Conservation (phyloP, 2,113 vertebrate genomes). For the Arenaria interpres region DNA sequence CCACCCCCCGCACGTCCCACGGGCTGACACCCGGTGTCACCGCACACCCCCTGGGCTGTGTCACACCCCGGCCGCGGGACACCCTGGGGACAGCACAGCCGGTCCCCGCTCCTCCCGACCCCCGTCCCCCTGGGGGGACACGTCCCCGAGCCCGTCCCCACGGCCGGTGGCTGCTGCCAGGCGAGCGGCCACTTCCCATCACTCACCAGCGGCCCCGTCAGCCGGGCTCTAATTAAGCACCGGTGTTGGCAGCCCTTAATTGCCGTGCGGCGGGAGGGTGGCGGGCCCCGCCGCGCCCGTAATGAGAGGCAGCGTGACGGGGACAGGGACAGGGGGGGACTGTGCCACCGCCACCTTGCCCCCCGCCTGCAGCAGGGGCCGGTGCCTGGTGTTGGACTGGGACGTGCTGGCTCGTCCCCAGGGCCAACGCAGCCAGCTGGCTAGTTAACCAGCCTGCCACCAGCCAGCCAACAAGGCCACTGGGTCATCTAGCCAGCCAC, state of each 20-base stretch:
- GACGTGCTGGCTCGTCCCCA: fast-evolving
- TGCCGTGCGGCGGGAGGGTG: neutral
- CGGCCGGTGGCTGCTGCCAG: neutral
- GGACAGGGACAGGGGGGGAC: neutral
- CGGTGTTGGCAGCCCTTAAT: conserved; percentile 25
- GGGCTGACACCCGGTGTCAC: neutral
- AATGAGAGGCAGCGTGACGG: neutral
- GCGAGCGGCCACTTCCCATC: neutral
- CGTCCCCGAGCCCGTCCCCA: neutral
- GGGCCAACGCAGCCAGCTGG: neutral
- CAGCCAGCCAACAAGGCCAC: neutral
- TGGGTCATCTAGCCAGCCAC: neutral
- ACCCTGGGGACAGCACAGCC: neutral
- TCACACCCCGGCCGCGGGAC: neutral
- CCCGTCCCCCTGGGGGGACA: neutral
- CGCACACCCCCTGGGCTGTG: fast-evolving
- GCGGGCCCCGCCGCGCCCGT: neutral
- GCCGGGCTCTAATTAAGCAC: conserved; percentile 14
- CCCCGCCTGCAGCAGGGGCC: neutral
- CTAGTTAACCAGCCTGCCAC: neutral
- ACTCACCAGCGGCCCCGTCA: neutral
- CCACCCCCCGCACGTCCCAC: neutral
- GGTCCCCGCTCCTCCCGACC: neutral
- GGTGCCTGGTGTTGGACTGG: fast-evolving
- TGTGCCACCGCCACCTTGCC: neutral